Base-by-base conservation (phyloP, 2,797 vertebrate genomes). In the Synanceia verrucosa region DNA sequence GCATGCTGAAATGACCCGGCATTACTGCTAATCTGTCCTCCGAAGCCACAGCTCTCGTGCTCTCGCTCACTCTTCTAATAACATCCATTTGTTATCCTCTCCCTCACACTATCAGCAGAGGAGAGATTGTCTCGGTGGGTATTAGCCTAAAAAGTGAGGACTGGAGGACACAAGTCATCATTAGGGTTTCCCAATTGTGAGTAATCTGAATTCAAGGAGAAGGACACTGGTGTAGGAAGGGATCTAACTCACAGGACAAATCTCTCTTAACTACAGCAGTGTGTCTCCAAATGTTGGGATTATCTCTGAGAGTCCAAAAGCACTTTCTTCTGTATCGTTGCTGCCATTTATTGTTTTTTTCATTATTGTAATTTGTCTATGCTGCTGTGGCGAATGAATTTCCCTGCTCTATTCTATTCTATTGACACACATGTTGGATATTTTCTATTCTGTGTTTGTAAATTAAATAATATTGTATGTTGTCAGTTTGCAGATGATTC, bases 21-120 rank as follows among this genome's bases (percentile, higher is more conserved):
- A 79, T 88, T 88, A 84, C 75, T 29, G 68, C 80, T 89, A 89
- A 89, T 90, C 91, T 87, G 70, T 82, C 72, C 89, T 86, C 71
- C 65, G 74, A 84, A 87, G 75, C 76, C 80, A 55, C 44, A 48
- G 74, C 75, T 76, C 74, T 79, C 24, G 59, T 58, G 21, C 74
- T 78, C 79, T 76, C 37, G 11, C 50, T 33, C 74, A 46, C 73
- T 41, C 46, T 53, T 65, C 83, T 86, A 87, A 88, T 88, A 90
- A 88, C 84, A 78, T 81, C 84, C 76, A 88, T 89, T 82, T 88
- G 83, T 91, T 89, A 86, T 84, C 78, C 67, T 73, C 77, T 80
- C 67, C 29, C 57, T 69, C 75, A 50, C 70, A 41, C 62, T 52
- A 76, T 83, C 76, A 75, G 58, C 44, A 24, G 50, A 51, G 62